Conservation (phyloP, 1,140 invertebrate species). For the Diachasma alloeum region DNA sequence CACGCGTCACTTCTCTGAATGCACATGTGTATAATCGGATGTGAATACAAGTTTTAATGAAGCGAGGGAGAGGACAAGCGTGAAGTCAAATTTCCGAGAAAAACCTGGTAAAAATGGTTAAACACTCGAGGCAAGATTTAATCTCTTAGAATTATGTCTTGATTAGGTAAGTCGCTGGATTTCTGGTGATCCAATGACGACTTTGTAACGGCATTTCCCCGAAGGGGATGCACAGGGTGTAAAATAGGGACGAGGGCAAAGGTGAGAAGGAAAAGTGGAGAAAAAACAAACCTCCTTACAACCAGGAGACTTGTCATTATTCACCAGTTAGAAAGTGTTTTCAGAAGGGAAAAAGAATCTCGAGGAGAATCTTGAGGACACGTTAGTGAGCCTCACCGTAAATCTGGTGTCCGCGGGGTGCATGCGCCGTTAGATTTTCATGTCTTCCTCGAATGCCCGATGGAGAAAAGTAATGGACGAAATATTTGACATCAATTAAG, state of each 20-base stretch:
- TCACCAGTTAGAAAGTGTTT: constrained; percentile 8
- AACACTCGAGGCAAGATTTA: constrained; percentile 45
- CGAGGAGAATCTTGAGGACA: constrained; percentile 18
- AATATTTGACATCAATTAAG: constrained; percentile 4
- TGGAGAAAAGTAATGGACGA: background rate
- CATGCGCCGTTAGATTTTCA: constrained; percentile 45
- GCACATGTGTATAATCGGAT: background rate
- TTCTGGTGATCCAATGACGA: constrained; percentile 35
- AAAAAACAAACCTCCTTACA: background rate
- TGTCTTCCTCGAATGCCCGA: constrained; percentile 31
- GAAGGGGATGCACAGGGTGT: constrained; percentile 23
- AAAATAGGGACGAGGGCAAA: background rate
- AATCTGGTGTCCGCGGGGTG: constrained; percentile 42
- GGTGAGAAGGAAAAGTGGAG: background rate
- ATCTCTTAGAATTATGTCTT: constrained; percentile 61
- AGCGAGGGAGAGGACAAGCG: background rate
- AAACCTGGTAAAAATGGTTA: constrained; percentile 28
- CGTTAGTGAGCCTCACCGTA: constrained; percentile 30
- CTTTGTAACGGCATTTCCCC: constrained; percentile 48
- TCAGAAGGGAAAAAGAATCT: constrained; percentile 18
- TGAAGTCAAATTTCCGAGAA: constrained; percentile 3
- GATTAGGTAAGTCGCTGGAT: constrained; percentile 49
- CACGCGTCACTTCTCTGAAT: too few species aligned
- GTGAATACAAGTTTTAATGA: background rate
- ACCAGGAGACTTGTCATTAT: background rate